Base-by-base conservation (phyloP, 2,888 invertebrate species). In the Lordiphosa fenestrarum region DNA sequence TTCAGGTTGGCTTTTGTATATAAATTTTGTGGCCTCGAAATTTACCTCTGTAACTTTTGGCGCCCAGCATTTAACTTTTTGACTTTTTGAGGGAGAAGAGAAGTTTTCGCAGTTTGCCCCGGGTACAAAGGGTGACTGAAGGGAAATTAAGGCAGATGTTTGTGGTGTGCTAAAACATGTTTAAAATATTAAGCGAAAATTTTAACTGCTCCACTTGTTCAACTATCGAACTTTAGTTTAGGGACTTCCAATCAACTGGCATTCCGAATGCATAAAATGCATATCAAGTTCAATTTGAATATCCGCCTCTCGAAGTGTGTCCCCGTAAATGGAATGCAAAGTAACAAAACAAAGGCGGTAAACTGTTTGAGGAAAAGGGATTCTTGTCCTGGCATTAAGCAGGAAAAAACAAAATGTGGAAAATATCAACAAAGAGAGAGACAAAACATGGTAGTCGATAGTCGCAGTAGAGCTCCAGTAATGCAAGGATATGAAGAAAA, bases 221-320 rank as follows among this genome's bases (percentile, higher is more conserved):
- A 30, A 48, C 38, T 39, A 41, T 39, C 19, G 38, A 48, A 7
- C 4, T 13, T 13, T 23, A 9, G 21, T n/a, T 47, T 3, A 4
- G 25, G 9, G 30, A 30, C 9, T 30, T 30, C 30, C 30, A 9
- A 30, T 30, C 7, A 30, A 30, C 30, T 30, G 1, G 1, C 19
- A 38, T 39, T 39, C 53, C 36, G 54, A 54, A 40, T 44, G 49
- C 30, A 64, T 62, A 53, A 66, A 68, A 64, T 73, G 69, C 64
- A 70, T 61, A 72, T 65, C 52, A 70, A 65, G 56, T 54, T 60
- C 41, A 65, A 77, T 74, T 78, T 81, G 77, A 81, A 78, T 81
- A 74, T 68, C 70, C 81, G 53, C 63, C 81, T 53, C 62, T 67
- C 75, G 72, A 67, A 67, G 66, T 71, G 56, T 77, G 57, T 62